Conservation (phyloP, 1,140 invertebrate genomes). For the Drosophila kikkawai region DNA sequence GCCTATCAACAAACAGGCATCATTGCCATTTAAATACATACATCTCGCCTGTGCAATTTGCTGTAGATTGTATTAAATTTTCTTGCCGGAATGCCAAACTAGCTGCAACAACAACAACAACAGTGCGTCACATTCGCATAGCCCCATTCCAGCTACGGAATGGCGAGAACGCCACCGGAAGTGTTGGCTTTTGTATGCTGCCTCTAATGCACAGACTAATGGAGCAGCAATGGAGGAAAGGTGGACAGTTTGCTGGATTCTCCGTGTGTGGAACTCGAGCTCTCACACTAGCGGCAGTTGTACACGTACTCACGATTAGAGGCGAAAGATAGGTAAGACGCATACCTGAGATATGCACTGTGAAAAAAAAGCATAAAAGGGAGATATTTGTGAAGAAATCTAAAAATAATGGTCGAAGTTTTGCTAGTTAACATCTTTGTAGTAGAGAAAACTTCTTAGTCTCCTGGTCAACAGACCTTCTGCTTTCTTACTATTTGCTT, state of each 20-base stretch:
- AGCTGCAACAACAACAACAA: conserved; percentile 10
- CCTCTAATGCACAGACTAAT: conserved; percentile 75
- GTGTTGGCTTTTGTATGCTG: conserved; percentile 38
- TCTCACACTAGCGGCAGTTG: conserved; percentile 42
- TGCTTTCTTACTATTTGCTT: neutral
- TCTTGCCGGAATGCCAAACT: conserved; percentile 32
- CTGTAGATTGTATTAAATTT: conserved; percentile 53
- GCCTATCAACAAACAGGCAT: conserved; percentile 60
- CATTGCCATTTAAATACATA: conserved; percentile 75
- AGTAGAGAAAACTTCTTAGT: too few species aligned
- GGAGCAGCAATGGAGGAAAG: conserved; percentile 48
- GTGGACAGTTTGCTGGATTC: conserved; percentile 39
- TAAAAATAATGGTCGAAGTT: neutral
- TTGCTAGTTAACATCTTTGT: neutral
- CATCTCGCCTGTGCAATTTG: conserved; percentile 50
- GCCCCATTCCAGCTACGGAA: conserved; percentile 19
- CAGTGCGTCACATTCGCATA: conserved; percentile 21
- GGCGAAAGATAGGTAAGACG: conserved; percentile 47
- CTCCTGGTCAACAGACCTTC: neutral
- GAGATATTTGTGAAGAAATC: neutral
- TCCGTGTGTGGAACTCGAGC: conserved; percentile 31
- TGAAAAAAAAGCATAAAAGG: neutral
- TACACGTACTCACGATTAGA: conserved; percentile 77
- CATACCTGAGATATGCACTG: conserved; percentile 42
- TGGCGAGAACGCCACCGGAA: conserved; percentile 42